Percentiles rank a stretch among this genome's conserved stretches.
Conservation (phyloP, 2,113 vertebrate genomes). For the Petrocephalus zakoni region DNA sequence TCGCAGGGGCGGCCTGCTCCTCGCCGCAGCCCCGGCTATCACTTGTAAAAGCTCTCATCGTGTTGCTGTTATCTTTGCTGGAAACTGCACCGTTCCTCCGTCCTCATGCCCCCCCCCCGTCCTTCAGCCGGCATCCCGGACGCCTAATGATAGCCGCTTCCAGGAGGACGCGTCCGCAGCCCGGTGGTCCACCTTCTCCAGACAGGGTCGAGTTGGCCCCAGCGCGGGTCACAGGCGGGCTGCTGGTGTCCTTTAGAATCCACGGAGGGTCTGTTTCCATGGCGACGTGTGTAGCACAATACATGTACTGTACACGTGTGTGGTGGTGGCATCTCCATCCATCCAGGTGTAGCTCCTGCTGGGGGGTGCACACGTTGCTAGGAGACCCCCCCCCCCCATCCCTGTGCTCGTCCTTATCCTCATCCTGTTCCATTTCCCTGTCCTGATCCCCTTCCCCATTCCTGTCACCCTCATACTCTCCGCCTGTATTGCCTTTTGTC, state of each 20-base stretch:
- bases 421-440: conserved; percentile 4
- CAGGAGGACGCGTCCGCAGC: background rate
- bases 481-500: background rate
- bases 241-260: background rate
- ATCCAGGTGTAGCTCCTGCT: conserved; percentile 29
- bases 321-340: background rate
- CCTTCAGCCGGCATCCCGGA: background rate
- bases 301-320: background rate
- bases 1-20: background rate
- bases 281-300: conserved; percentile 34
- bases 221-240: background rate
- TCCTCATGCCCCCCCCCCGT: background rate
- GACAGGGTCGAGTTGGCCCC: background rate
- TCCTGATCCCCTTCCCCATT: conserved; percentile 18
- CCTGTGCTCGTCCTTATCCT: conserved; percentile 37
- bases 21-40: background rate
- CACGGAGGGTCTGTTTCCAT: conserved; percentile 56
- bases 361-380: conserved; percentile 35
- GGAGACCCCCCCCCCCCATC: conserved; percentile 35
- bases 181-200: background rate
- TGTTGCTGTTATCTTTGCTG: background rate
- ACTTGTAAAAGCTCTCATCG: background rate
- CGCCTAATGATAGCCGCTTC: background rate
- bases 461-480: conserved; percentile 23
- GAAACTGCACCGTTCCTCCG: background rate